Evolutionary conservation across 2,888 invertebrate genomes (phyloP), one percentile per base, ranked within the genome.

Genomic region (Xestia rhomboidea): DNA sequence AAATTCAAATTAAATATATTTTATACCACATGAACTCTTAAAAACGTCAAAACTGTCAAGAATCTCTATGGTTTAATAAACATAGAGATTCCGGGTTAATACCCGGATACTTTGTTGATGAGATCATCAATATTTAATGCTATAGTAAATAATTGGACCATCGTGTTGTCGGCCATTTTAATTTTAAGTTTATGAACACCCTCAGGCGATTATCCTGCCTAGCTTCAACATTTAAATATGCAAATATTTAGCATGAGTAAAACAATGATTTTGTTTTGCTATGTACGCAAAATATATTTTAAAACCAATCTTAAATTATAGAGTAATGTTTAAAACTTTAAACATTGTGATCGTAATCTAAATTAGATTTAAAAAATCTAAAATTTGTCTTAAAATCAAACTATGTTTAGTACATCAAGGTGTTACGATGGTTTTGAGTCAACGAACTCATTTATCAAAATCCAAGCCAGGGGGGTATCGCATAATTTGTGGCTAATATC

Each of bases 391-490:
- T 24, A 27, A 62, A 27, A 38, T 41, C n/a, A 68, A 70, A 54
- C 71, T 34, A 34, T 68, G 24, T 63, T 66, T 24, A 10, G 3
- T 68, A 44, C 34, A 54, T n/a, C 62, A 68, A 77, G 34, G 51
- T 63, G 34, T 34, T 60, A 64, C 41, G 24, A 44, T 69, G 13
- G 34, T 73, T 73, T 62, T 73, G 34, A 60, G 78, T 79, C 82
- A 87, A 76, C 21, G 74, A 69, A 68, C 82, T 72, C 81, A 68
- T 87, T 81, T 63, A 84, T 87, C 82, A 69, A 81, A 78, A 73
- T 63, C 66, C 62, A 41, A 76, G 51, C 27, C 75, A 79, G 76
- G 66, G 67, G 64, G 68, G 76, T 74, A 68, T 76, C 79, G 46
- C 30, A 76, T 63, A 77, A 80, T 79, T 83, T 80, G 62, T 60